Evolutionary conservation across 2,888 invertebrate genomes (phyloP), one percentile per base, ranked within the genome.

Genomic region (Plebejus argus): DNA sequence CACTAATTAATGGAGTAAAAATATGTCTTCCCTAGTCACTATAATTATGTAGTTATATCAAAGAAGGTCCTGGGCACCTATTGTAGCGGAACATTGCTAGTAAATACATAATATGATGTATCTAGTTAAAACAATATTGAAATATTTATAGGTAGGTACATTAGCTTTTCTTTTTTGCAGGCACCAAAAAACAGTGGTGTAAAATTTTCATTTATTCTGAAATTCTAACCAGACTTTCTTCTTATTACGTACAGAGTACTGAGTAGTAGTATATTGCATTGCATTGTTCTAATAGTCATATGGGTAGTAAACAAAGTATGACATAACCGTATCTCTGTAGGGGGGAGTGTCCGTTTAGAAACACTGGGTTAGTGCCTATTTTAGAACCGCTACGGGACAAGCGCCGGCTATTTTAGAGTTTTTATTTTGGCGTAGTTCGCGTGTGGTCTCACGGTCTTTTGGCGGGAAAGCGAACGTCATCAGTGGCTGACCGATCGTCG

Each of bases 401-500:
- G 88, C 86, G 86, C 81, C 85, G 87, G 91, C 91, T 94, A 94
- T 94, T 94, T 94, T 89, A 76, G 90, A 91, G 83, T 88, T 92
- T 92, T 94, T 94, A 94, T 94, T 94, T 93, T 91, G 88, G 92
- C 91, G 90, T 89, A 89, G 93, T 93, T 93, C 92, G 93, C 92
- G 94, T 93, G 94, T 94, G 94, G 94, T 93, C 91, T 82, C 81
- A 84, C 84, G 84, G 85, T 86, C 86, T 91, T 92, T 92, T 92
- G 92, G 93, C 93, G 92, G 93, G 90, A 92, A 92, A 91, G 80
- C 82, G 81, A 87, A 82, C 83, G 86, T 86, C 88, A 89, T 86
- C 77, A 90, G 87, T 88, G 86, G 86, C 85, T 85, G 86, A 88
- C 81, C 83, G 89, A 86, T 85, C 83, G 81, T 79, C 85, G 85